phyloP scores from a whole-genome alignment of 2,797 vertebrate genomes.

The Graptemys geographica region DNA sequence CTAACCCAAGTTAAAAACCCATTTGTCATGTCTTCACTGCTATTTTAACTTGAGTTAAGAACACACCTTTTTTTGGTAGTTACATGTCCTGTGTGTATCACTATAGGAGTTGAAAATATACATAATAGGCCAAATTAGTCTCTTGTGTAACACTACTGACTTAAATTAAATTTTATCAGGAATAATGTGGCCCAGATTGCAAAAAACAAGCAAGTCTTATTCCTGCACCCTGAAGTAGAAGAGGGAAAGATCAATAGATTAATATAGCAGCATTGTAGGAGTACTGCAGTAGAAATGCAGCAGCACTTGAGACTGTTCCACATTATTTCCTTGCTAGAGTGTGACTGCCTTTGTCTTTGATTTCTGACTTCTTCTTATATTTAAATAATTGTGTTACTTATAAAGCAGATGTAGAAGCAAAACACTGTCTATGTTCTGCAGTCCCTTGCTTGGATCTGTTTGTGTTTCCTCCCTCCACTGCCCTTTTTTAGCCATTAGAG shows the following conservation, averaged over 20 bases:
- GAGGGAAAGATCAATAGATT: background rate
- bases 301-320: background rate
- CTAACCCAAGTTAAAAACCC: too few relatives aligned
- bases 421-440: background rate
- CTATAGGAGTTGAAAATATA: background rate
- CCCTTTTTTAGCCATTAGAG: background rate
- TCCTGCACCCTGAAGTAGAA: background rate
- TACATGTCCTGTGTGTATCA: background rate
- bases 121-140: background rate
- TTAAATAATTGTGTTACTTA: background rate
- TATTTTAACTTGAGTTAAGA: background rate
- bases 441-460: background rate
- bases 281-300: background rate
- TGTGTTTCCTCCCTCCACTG: background rate
- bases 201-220: background rate
- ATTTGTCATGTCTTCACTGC: background rate
- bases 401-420: background rate
- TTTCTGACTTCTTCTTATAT: background rate
- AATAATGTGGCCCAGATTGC: background rate
- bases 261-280: background rate
- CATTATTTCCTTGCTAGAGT: background rate
- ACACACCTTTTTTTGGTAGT: background rate
- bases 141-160: background rate
- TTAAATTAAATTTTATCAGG: background rate
- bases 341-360: fast-evolving